Base-by-base conservation (phyloP, 1,140 invertebrate genomes). In the Drosophila saltans region DNA sequence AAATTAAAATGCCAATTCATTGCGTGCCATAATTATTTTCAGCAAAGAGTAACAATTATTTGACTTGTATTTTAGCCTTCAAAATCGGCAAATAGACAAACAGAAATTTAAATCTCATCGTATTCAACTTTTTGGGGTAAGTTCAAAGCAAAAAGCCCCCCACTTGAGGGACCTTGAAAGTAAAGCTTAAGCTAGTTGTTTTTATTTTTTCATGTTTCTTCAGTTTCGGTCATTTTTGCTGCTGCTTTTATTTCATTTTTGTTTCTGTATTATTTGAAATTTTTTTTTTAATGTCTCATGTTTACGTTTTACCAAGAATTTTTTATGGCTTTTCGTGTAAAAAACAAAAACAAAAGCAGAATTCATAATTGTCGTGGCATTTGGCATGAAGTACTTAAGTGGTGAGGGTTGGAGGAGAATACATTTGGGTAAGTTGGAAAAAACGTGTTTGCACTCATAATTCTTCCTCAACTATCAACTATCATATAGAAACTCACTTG, bases 401-500 rank as follows among this genome's bases (percentile, higher is more conserved):
- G 21, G 21, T 1, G 8, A 1, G 21, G 21, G 8, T 3, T 1
- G 10, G 41, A 4, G 11, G 11, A 1, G 0, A 26, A 36, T 1
- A 36, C 2, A 30, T 9, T 9, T 8, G 39, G 10, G 39, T 40
- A 40, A 40, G 39, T 1, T 2, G 10, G 39, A 26, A 21, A 52
- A 80, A 81, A 84, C 81, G 83, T 78, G 81, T 85, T 84, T 78
- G 52, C 68, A 7, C 33, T 36, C 33, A 7, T 68, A 52, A 59
- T 73, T 11, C 55, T 48, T 36, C 41, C 41, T 33, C 40, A n/a
- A 62, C n/a, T 39, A 0, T 16, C 11, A 39, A 30, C 57, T 9
- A 57, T 39, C 24, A 39, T 16, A 16, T 16, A 16, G 16, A 59
- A 64, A 91, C 81, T 92, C 91, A 95, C 94, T 95, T 94, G 90